Conservation (phyloP, 2,888 invertebrate genomes). For the Spatulosminthurus flaviceps region DNA sequence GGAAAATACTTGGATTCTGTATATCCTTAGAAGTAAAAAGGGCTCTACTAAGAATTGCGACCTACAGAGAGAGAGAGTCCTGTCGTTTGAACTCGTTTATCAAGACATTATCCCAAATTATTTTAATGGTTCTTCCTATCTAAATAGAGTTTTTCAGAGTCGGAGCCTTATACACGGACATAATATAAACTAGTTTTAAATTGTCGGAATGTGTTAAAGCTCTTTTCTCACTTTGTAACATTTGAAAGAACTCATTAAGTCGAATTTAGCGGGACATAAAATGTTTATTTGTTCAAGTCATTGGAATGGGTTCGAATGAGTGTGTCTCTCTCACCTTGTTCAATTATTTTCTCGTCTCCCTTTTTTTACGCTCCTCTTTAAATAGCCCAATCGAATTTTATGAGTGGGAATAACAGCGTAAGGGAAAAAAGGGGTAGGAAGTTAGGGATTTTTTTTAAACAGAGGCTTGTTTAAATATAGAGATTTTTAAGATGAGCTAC, state of each 20-base stretch:
- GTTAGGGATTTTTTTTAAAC: not conserved
- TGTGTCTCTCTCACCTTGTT: constrained; percentile 38
- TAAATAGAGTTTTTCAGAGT: not conserved
- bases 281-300: constrained; percentile 44
- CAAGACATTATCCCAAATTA: constrained; percentile 18
- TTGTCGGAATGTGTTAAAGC: constrained; percentile 14
- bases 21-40: too few relatives aligned
- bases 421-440: not conserved
- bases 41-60: too few relatives aligned
- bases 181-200: constrained; percentile 12
- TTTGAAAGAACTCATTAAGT: constrained; percentile 40
- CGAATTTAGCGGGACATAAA: constrained; percentile 38
- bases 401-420: not conserved
- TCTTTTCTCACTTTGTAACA: constrained; percentile 10
- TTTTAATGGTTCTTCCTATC: not conserved
- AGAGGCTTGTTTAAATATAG: not conserved
- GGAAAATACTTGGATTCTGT: too few relatives aligned
- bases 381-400: constrained; percentile 12
- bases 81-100: not conserved
- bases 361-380: not conserved
- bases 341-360: not conserved
- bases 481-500: not conserved
- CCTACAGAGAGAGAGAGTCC: too few relatives aligned
- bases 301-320: constrained; percentile 26
- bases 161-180: not conserved